phyloP scores from a whole-genome alignment of 2,888 invertebrate species.

The Drosophila acutilabella region DNA sequence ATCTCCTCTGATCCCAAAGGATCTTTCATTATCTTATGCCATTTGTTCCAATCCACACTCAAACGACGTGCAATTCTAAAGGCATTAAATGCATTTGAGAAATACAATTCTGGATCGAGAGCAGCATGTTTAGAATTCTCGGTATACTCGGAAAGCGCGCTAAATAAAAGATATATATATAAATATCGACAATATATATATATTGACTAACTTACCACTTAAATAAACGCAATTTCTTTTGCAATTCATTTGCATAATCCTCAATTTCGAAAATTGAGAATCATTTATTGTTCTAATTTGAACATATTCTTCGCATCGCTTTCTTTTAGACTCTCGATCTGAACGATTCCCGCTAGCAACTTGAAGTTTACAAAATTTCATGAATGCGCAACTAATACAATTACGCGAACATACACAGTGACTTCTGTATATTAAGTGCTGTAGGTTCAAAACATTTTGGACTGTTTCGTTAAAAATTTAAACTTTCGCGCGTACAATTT shows the following conservation, averaged over 20 bases:
- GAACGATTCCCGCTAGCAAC: background rate
- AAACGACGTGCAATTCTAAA: conserved; percentile 52
- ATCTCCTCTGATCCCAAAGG: conserved; percentile 19
- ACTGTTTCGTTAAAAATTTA: no score
- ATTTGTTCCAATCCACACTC: conserved; percentile 58
- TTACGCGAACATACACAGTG: background rate
- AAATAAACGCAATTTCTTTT: conserved; percentile 29
- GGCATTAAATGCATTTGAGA: conserved; percentile 46
- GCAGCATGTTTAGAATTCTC: conserved; percentile 15
- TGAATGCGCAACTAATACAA: conserved; percentile 3
- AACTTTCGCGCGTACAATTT: no score
- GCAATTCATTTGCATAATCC: conserved; percentile 36
- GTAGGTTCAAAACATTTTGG: no score
- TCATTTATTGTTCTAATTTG: conserved; percentile 18
- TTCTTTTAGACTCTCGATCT: background rate
- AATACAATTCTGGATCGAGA: conserved; percentile 33
- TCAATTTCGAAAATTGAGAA: conserved; percentile 19
- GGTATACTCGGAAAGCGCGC: conserved; percentile 45
- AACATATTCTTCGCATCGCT: conserved; percentile 5
- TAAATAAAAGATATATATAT: conserved; percentile 2
- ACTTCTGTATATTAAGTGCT: no score
- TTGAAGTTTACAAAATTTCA: background rate
- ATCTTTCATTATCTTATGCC: conserved; percentile 46
- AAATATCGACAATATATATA: background rate
- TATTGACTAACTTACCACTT: conserved; percentile 13